phyloP scores from a whole-genome alignment of 2,888 invertebrate species.

The Rhamphomyia laevipes region DNA sequence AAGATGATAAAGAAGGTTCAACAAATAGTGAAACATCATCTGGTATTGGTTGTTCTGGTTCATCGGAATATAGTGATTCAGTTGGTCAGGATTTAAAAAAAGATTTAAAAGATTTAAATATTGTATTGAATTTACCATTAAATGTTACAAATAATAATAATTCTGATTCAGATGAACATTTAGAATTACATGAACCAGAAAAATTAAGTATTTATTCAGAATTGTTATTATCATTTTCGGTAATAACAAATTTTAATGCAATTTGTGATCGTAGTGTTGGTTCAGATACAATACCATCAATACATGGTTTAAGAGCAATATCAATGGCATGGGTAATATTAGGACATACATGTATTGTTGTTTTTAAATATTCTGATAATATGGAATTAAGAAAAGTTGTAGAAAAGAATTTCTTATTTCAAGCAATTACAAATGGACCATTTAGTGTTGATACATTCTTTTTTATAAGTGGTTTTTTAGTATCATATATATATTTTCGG shows the following conservation, averaged over 20 bases:
- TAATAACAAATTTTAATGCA: slow-evolving; percentile 64
- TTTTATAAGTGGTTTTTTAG: slow-evolving; percentile 71
- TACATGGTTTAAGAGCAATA: slow-evolving; percentile 54
- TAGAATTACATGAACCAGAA: slow-evolving; percentile 43
- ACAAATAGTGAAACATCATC: slow-evolving; percentile 37
- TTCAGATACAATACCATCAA: slow-evolving; percentile 65
- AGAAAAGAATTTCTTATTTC: slow-evolving; percentile 67
- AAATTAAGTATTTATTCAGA: slow-evolving; percentile 40
- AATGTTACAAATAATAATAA: slow-evolving; percentile 8
- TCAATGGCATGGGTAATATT: slow-evolving; percentile 62
- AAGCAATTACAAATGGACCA: slow-evolving; percentile 66
- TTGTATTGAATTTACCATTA: slow-evolving; percentile 30
- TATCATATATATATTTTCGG: slow-evolving; percentile 75
- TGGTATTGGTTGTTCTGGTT: slow-evolving; percentile 37
- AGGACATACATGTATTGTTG: slow-evolving; percentile 65
- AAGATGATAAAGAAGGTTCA: slow-evolving; percentile 35
- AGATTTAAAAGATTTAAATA: slow-evolving; percentile 30
- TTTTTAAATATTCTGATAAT: slow-evolving; percentile 77
- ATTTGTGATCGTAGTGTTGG: slow-evolving; percentile 70
- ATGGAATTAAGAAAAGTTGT: slow-evolving; percentile 58
- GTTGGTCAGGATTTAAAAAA: slow-evolving; percentile 28
- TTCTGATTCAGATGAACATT: slow-evolving; percentile 47
- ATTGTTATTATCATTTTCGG: slow-evolving; percentile 64
- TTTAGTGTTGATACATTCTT: slow-evolving; percentile 77
- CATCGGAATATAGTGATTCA: slow-evolving; percentile 37